Conservation (phyloP, 2,797 vertebrate species). For the Ctenopoma kingsleyae region DNA sequence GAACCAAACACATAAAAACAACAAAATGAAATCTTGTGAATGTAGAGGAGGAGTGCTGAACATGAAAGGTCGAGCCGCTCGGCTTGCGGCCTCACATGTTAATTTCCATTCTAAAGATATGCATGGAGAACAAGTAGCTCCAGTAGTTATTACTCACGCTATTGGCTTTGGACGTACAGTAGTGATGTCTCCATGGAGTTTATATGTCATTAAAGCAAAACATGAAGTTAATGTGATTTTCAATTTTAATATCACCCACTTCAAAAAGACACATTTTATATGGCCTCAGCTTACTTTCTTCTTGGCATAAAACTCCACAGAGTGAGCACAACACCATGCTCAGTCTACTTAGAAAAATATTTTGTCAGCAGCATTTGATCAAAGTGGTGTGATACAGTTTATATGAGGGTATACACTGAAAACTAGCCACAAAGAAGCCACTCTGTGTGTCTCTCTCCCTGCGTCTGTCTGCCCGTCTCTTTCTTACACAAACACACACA, state of each 20-base stretch:
- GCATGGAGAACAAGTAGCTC: slow-evolving; percentile 33
- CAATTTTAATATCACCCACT: slow-evolving; percentile 46
- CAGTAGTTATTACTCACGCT: slow-evolving; percentile 15
- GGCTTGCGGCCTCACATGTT: slow-evolving; percentile 21
- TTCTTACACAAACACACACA: slow-evolving; percentile 16
- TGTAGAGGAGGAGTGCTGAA: slow-evolving; percentile 8
- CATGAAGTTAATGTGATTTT: slow-evolving; percentile 58
- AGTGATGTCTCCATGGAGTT: slow-evolving; percentile 55
- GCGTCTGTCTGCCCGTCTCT: slow-evolving; percentile 20
- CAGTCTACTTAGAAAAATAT: slow-evolving; percentile 46
- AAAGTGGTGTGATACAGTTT: slow-evolving; percentile 74
- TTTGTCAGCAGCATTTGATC: slow-evolving; percentile 65
- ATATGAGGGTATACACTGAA: slow-evolving; percentile 63
- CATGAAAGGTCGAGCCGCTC: slow-evolving; percentile 37
- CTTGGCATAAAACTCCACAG: slow-evolving; percentile 8
- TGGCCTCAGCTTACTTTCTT: slow-evolving; percentile 32
- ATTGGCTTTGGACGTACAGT: slow-evolving; percentile 22
- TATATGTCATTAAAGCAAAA: slow-evolving; percentile 59
- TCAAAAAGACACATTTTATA: slow-evolving; percentile 44
- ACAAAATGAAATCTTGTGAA: background rate
- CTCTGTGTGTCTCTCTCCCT: slow-evolving; percentile 53
- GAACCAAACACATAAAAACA: slow-evolving; percentile 11
- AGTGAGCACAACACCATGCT: slow-evolving; percentile 39
- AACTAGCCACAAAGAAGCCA: slow-evolving; percentile 67
- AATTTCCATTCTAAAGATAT: slow-evolving; percentile 48